A percentile compares a stretch with the other conserved stretches of the same genome.
These are phyloP conservation scores for Epinotia bilunana DNA, from an alignment of 2,888 invertebrate genomes.

Conservation along the genomic window DNA sequence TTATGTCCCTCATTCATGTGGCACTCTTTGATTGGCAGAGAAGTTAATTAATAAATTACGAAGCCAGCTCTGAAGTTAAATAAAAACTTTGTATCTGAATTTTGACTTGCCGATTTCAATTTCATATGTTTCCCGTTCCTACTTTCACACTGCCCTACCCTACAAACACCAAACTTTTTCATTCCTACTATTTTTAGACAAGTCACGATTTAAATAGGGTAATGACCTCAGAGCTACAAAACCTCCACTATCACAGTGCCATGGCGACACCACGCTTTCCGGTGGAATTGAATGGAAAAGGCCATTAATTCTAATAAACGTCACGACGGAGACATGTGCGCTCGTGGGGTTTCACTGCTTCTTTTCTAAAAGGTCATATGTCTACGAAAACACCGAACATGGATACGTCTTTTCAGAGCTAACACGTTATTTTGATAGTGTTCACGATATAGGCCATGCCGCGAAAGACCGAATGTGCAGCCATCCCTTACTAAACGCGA, in stretches of 20 bases:
- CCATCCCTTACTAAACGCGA: too few relatives aligned
- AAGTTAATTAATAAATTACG: too few relatives aligned
- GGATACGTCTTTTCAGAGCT: background rate
- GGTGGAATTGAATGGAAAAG: constrained; percentile 21
- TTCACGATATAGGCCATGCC: constrained; percentile 14
- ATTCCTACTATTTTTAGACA: background rate
- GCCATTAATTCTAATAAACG: constrained; percentile 34
- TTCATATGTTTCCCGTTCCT: background rate
- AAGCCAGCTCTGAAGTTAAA: too few relatives aligned
- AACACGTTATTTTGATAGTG: constrained; percentile 14
- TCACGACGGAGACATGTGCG: constrained; percentile 27
- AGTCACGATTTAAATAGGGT: background rate
- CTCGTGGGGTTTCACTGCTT: constrained; percentile 10
- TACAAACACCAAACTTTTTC: background rate
- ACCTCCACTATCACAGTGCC: constrained; percentile 11
- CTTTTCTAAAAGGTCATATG: background rate
- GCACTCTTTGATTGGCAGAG: too few relatives aligned
- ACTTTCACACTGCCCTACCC: background rate
- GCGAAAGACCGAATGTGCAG: background rate
- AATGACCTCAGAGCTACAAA: background rate
- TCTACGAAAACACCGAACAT: background rate
- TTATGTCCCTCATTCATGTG: too few relatives aligned
- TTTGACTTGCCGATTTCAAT: too few relatives aligned
- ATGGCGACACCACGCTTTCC: constrained; percentile 25
- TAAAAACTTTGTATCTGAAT: too few relatives aligned